Evolutionary conservation across 2,113 vertebrate genomes (phyloP).

Genomic region (Anser cygnoides): DNA sequence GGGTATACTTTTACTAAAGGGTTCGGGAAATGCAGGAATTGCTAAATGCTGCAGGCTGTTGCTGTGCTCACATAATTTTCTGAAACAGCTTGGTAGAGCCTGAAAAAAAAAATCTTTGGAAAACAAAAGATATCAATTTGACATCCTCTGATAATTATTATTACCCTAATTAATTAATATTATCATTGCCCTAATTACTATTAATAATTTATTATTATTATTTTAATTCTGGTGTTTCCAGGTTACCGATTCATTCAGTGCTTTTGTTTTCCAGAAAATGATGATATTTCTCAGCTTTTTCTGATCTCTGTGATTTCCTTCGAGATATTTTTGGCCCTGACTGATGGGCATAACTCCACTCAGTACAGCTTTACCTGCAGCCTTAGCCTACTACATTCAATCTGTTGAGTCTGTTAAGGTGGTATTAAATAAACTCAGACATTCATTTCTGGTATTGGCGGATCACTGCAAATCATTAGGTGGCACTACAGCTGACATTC

Average conservation of each 20-base stretch:
- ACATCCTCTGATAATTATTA: neutral
- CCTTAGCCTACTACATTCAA: neutral
- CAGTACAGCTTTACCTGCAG: neutral
- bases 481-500: neutral
- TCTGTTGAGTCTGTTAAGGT: neutral
- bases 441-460: neutral
- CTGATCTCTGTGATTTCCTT: neutral
- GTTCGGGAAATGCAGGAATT: neutral
- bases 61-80: neutral
- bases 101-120: neutral
- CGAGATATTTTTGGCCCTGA: neutral
- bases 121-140: slow-evolving; percentile 2
- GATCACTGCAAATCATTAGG: neutral
- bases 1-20: neutral
- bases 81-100: neutral
- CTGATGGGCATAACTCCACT: neutral
- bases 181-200: neutral
- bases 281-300: neutral
- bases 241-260: neutral
- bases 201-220: neutral
- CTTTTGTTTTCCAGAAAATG: neutral
- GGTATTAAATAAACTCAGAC: neutral
- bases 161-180: neutral
- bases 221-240: neutral
- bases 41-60: neutral